These are phyloP conservation scores for Hirtodrosophila duncani DNA, from an alignment of 2,888 invertebrate genomes.

Conservation along the genomic window DNA sequence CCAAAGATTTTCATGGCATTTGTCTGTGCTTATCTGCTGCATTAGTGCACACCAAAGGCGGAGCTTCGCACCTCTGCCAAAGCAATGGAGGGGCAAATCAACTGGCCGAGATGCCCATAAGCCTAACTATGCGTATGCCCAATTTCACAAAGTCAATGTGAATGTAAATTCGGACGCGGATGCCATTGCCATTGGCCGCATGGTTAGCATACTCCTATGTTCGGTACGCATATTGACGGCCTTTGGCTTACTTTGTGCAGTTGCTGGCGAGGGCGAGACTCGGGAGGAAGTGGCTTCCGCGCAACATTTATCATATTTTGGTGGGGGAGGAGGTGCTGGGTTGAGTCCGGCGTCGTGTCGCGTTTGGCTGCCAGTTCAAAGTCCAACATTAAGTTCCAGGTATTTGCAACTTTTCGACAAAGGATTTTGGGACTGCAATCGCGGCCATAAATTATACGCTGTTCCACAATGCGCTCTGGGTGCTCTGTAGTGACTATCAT, in stretches of 20 bases:
- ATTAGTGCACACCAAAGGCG: constrained; percentile 37
- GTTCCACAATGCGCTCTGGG: constrained; percentile 19
- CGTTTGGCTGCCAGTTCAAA: constrained; percentile 63
- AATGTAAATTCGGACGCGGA: constrained; percentile 29
- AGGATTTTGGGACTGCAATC: constrained; percentile 72
- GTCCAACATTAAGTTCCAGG: constrained; percentile 71
- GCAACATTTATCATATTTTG: constrained; percentile 69
- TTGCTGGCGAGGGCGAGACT: background rate
- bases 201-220: constrained; percentile 61
- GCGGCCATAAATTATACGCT: constrained; percentile 61
- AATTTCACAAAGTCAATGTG: constrained; percentile 29
- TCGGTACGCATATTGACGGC: constrained; percentile 59
- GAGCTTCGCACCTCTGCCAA: constrained; percentile 1
- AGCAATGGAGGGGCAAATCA: constrained; percentile 32
- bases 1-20: constrained; percentile 50
- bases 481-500: background rate
- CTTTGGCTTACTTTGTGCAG: constrained; percentile 23
- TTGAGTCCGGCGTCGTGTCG: constrained; percentile 16
- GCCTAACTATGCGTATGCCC: too few relatives aligned
- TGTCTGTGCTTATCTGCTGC: constrained; percentile 56
- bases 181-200: constrained; percentile 32
- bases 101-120: constrained; percentile 28
- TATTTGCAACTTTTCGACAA: constrained; percentile 73
- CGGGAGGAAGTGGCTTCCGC: constrained; percentile 37
- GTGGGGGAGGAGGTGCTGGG: constrained; percentile 13